phyloP scores from a whole-genome alignment of 2,113 vertebrate genomes.

The Microtus oregoni region DNA sequence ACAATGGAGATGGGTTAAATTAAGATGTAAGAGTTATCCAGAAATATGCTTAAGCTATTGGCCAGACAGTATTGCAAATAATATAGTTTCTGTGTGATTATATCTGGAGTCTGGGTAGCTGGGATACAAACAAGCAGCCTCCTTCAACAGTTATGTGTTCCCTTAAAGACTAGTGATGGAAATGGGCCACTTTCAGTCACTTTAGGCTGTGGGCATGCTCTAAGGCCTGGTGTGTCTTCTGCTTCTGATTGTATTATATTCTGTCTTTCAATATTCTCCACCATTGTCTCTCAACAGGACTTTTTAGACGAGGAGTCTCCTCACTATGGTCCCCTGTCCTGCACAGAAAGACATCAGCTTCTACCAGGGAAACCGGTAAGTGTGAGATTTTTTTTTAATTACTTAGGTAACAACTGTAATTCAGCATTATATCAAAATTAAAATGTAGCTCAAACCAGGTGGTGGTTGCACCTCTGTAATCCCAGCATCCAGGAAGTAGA shows the following conservation, averaged over 20 bases:
- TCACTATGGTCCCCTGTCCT: background rate
- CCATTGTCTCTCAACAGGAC: slow-evolving; percentile 70
- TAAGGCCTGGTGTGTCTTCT: background rate
- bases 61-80: no score
- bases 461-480: background rate
- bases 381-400: background rate
- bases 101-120: no score
- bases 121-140: rapidly evolving
- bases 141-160: background rate
- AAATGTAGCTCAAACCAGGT: background rate
- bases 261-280: background rate
- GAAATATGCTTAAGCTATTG: no score
- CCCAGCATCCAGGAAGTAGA: background rate
- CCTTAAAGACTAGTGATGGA: background rate
- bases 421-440: background rate
- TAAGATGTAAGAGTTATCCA: no score
- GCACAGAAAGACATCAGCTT: background rate
- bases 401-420: background rate
- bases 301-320: slow-evolving; percentile 60
- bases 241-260: background rate
- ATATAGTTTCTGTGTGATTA: no score
- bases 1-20: no score
- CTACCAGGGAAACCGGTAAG: slow-evolving; percentile 75
- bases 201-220: no score
- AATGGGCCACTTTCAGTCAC: background rate